These are phyloP conservation scores for Labroides dimidiatus DNA, from an alignment of 2,797 vertebrate species.

Conservation along the genomic window DNA sequence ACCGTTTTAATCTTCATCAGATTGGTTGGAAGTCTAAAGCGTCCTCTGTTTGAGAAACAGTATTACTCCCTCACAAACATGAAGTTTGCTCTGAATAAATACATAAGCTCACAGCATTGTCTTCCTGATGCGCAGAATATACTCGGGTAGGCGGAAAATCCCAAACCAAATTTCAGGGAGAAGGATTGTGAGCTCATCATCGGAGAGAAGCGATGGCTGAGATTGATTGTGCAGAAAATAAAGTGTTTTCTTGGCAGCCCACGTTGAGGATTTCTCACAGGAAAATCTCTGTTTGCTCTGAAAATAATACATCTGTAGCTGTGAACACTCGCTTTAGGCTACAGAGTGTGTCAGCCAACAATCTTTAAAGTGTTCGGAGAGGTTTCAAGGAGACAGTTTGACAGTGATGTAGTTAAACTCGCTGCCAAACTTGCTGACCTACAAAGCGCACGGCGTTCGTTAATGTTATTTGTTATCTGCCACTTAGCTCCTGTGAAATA, in stretches of 20 bases:
- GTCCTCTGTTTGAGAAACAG: constrained; percentile 10
- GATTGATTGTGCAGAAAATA: constrained; percentile 58
- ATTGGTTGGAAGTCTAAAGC: constrained; percentile 21
- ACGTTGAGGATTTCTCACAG: constrained; percentile 55
- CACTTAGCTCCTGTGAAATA: constrained; percentile 19
- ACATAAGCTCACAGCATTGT: constrained; percentile 26
- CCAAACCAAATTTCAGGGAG: constrained; percentile 67
- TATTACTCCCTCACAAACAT: constrained; percentile 31
- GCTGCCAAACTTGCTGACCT: constrained; percentile 39
- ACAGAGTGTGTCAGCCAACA: constrained; percentile 52
- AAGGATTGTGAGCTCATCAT: constrained; percentile 66
- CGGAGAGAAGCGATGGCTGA: constrained; percentile 47
- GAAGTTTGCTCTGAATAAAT: constrained; percentile 49
- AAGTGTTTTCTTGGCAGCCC: constrained; percentile 47
- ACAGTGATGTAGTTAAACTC: constrained; percentile 50
- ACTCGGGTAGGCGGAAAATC: constrained; percentile 64
- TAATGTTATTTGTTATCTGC: constrained; percentile 12
- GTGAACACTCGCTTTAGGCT: constrained; percentile 53
- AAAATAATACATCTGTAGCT: constrained; percentile 60
- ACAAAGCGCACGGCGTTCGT: constrained; percentile 19
- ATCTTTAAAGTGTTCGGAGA: constrained; percentile 39
- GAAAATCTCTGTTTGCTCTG: constrained; percentile 55
- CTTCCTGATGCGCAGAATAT: constrained; percentile 57
- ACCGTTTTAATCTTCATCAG: constrained; percentile 20
- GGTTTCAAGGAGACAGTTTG: constrained; percentile 46